Evolutionary conservation across 2,888 invertebrate species (phyloP), one percentile per base, ranked within the genome.

Genomic region (Brachyptera risi): DNA sequence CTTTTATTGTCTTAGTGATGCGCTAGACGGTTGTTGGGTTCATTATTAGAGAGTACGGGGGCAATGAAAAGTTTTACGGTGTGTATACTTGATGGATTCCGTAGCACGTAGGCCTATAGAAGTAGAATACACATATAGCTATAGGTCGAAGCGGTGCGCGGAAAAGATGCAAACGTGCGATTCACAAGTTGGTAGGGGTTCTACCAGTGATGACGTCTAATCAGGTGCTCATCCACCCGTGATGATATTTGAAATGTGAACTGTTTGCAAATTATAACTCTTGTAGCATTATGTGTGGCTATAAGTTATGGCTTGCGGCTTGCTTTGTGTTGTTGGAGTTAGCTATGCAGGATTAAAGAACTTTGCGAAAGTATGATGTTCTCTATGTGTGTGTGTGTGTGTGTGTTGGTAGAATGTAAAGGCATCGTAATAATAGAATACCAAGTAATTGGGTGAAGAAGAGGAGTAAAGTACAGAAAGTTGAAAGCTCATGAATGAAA

Each of bases 341-440:
- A 59, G 59, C 42, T 59, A 59, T 59, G 59, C 54, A 54, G 59
- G 42, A 42, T 60, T 60, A 60, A 60, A 60, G 60, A 60, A 60
- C 51, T 60, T 60, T 21, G 24, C 44, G 24, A 38, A 60, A 60
- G 56, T 60, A 60, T 60, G 54, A 26, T 5, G 35, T n/a, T n/a
- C 37, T 31, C 19, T n/a, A 47, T 21, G 47, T 11, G 47, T 13
- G 19, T 17, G 42, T 21, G 47, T 11, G 47, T 13, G 19, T 17
- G 42, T 42, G 17, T 42, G 13, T n/a, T n/a, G n/a, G n/a, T n/a
- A 44, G 44, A 19, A n/a, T 51, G 15, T 54, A 54, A 31, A 54
- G 54, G 54, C 37, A 35, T 9, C 21, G 31, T 51, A 51, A 51
- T 51, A 23, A 15, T 47, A 47, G 19, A 54, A 37, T 5, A 21